Percentiles rank a stretch among this genome's conserved stretches.
phyloP scores from a whole-genome alignment of 1,140 invertebrate genomes.

The Drosophila neocordata region DNA sequence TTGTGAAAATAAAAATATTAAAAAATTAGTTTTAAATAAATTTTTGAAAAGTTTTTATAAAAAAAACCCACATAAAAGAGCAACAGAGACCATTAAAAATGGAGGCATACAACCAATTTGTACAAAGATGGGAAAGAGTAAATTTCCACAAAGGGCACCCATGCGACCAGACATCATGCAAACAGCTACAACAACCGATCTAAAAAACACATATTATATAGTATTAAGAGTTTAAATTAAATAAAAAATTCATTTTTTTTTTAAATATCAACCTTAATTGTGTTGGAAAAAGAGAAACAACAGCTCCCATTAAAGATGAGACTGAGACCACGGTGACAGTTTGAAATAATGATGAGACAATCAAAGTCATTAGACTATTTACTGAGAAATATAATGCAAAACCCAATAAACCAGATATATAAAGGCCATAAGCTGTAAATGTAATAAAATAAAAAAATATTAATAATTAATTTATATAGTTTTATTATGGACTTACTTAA shows the following conservation, averaged over 20 bases:
- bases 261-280: no score
- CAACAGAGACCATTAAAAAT: conserved; percentile 70
- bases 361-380: conserved; percentile 71
- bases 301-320: conserved; percentile 69
- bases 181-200: conserved; percentile 69
- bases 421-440: conserved; percentile 73
- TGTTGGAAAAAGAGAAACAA: conserved; percentile 74
- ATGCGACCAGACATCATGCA: conserved; percentile 78
- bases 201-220: conserved; percentile 9
- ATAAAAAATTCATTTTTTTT: conserved; percentile 11
- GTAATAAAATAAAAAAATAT: background rate
- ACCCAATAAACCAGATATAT: conserved; percentile 78
- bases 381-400: conserved; percentile 83
- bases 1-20: background rate
- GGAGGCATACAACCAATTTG: conserved; percentile 77
- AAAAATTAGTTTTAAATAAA: no score
- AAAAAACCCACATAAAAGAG: conserved; percentile 61
- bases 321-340: conserved; percentile 67
- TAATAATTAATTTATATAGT: no score
- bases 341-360: conserved; percentile 66
- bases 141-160: conserved; percentile 74
- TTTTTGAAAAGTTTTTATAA: no score
- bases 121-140: conserved; percentile 74
- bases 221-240: background rate
- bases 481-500: conserved; percentile 56